These are phyloP conservation scores for Nudaria mundana DNA, from an alignment of 2,888 invertebrate genomes.

Conservation along the genomic window DNA sequence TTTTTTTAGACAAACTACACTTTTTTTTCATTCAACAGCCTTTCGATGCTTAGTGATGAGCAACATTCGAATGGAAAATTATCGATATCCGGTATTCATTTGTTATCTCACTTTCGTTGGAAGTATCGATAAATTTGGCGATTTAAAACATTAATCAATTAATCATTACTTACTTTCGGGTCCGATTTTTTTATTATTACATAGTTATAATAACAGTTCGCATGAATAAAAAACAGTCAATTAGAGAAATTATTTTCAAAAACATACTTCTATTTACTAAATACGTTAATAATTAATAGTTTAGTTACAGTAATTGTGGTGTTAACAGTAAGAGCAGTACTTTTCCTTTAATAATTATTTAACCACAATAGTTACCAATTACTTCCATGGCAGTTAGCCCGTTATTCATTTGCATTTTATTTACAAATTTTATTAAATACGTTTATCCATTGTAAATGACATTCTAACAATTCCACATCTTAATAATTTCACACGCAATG, in stretches of 20 bases:
- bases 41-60: too few relatives aligned
- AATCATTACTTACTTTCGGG: too few relatives aligned
- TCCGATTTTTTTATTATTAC: too few relatives aligned
- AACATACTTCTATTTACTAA: conserved; percentile 13
- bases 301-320: conserved; percentile 44
- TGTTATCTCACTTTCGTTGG: neutral
- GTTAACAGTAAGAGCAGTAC: conserved; percentile 53
- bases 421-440: conserved; percentile 39
- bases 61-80: neutral
- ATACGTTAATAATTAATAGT: conserved; percentile 28
- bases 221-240: too few relatives aligned
- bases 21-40: too few relatives aligned
- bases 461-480: conserved; percentile 51
- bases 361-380: conserved; percentile 32
- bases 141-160: neutral
- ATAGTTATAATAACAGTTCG: too few relatives aligned
- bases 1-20: too few relatives aligned
- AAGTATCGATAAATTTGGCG: neutral
- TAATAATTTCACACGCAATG: conserved; percentile 51
- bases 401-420: conserved; percentile 53
- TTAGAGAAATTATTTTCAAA: conserved; percentile 16
- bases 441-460: conserved; percentile 30
- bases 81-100: neutral
- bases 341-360: conserved; percentile 36
- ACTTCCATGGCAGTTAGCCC: conserved; percentile 51